phyloP scores from a whole-genome alignment of 2,113 vertebrate species.

The Coregonus clupeaformis region DNA sequence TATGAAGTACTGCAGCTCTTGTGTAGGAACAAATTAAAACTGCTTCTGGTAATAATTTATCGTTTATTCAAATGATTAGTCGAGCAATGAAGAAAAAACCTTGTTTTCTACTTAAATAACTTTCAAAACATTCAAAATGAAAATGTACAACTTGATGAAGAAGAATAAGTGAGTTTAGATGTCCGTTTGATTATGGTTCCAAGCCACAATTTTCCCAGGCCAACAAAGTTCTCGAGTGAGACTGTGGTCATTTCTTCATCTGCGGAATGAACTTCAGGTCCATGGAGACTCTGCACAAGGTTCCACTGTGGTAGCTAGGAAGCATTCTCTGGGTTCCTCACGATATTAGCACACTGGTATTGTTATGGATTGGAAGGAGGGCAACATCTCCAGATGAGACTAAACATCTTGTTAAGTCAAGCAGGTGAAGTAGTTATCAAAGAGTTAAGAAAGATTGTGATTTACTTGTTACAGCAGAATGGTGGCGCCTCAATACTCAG shows the following conservation, averaged over 20 bases:
- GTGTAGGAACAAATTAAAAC: too few relatives aligned
- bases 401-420: conserved; percentile 23
- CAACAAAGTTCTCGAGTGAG: too few relatives aligned
- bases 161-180: too few relatives aligned
- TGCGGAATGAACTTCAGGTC: conserved; percentile 18
- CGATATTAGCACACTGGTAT: conserved; percentile 18
- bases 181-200: too few relatives aligned
- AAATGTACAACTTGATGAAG: conserved; percentile 68
- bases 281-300: conserved; percentile 19
- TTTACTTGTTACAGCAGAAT: conserved; percentile 31
- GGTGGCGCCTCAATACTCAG: conserved; percentile 24
- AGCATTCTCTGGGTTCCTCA: conserved; percentile 21
- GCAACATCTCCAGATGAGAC: conserved; percentile 17
- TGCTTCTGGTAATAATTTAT: conserved; percentile 56
- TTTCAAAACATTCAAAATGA: conserved; percentile 69
- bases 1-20: too few relatives aligned
- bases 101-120: conserved; percentile 70
- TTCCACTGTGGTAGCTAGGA: conserved; percentile 19
- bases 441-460: conserved; percentile 20
- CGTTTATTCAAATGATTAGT: conserved; percentile 77
- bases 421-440: conserved; percentile 31
- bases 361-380: conserved; percentile 16
- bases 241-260: conserved; percentile 34
- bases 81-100: conserved; percentile 63
- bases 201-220: too few relatives aligned